phyloP scores from a whole-genome alignment of 2,888 invertebrate species.

The Melanostoma mellinum region DNA sequence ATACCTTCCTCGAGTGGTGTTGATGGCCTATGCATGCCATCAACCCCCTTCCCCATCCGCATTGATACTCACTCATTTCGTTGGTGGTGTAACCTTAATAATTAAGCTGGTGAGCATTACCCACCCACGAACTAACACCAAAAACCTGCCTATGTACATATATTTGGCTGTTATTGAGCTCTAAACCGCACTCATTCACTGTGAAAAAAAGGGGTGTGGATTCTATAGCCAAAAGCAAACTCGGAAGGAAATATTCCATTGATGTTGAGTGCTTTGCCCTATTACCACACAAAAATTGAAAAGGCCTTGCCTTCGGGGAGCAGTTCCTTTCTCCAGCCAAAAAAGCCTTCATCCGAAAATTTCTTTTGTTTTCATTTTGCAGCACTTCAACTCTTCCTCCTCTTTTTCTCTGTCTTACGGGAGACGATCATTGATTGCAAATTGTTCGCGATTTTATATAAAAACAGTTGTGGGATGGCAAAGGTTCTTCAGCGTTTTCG shows the following conservation, averaged over 20 bases:
- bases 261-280: conserved; percentile 31
- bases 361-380: conserved; percentile 8
- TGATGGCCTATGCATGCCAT: neutral
- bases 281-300: conserved; percentile 50
- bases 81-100: conserved; percentile 52
- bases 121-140: conserved; percentile 49
- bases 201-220: neutral
- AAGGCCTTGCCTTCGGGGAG: conserved; percentile 23
- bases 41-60: conserved; percentile 22
- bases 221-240: too few species aligned
- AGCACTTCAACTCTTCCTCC: neutral
- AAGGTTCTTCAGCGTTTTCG: too few species aligned
- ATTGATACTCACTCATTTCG: conserved; percentile 39
- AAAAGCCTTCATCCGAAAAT: conserved; percentile 3
- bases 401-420: neutral
- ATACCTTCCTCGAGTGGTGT: neutral
- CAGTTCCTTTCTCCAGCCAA: neutral
- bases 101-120: conserved; percentile 49
- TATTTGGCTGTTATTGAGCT: conserved; percentile 51
- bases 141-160: conserved; percentile 6
- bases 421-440: conserved; percentile 35
- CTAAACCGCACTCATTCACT: neutral
- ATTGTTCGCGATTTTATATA: conserved; percentile 52
- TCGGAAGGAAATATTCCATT: conserved; percentile 19
- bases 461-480: conserved; percentile 5